Evolutionary conservation across 2,797 vertebrate genomes (phyloP).

Genomic region (Onychomys arenicola): DNA sequence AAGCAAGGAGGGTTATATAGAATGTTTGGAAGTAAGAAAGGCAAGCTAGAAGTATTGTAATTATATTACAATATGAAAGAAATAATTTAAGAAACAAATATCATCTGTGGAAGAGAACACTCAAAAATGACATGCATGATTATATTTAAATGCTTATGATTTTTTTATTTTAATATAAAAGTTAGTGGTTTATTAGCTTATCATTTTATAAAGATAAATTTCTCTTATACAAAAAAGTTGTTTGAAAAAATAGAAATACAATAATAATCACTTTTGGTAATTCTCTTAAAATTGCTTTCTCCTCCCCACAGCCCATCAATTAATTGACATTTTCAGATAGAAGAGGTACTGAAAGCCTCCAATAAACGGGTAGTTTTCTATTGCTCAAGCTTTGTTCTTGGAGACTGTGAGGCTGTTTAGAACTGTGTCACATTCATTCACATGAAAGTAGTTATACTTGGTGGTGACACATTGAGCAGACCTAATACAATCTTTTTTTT

Average conservation of each 20-base stretch:
- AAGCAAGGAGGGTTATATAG: not conserved
- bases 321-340: not conserved
- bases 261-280: not conserved
- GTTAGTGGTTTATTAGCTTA: not conserved
- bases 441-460: not conserved
- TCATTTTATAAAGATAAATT: not conserved
- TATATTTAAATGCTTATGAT: not conserved
- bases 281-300: not conserved
- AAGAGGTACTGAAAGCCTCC: not conserved
- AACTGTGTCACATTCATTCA: not conserved
- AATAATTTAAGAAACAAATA: not conserved
- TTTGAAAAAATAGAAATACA: not conserved
- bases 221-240: not conserved
- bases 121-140: not conserved
- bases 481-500: slow-evolving; percentile 19
- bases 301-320: not conserved
- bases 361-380: not conserved
- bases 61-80: not conserved
- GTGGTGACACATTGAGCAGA: not conserved
- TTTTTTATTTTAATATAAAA: slow-evolving; percentile 28
- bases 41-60: not conserved
- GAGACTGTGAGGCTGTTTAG: not conserved
- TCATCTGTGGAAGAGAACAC: not conserved
- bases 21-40: not conserved
- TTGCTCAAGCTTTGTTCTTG: not conserved